phyloP scores from a whole-genome alignment of 2,113 vertebrate species.

The Genyomyrus donnyi region DNA sequence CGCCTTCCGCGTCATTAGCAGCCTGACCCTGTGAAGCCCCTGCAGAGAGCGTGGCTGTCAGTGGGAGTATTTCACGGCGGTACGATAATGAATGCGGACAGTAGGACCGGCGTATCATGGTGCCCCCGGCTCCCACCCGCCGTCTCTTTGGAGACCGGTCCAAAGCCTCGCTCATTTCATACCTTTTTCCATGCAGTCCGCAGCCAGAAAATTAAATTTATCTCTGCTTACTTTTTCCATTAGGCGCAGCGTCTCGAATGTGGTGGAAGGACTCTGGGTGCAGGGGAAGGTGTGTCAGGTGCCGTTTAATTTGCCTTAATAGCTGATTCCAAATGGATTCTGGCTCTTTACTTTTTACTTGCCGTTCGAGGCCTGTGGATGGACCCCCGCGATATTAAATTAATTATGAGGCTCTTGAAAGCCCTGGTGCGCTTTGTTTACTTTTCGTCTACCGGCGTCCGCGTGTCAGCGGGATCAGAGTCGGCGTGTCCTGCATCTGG shows the following conservation, averaged over 20 bases:
- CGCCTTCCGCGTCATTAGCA: background rate
- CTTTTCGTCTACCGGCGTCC: background rate
- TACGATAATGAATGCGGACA: background rate
- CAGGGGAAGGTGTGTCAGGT: background rate
- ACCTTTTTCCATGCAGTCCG: background rate
- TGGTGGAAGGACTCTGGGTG: background rate
- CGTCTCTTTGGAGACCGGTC: conserved; percentile 21
- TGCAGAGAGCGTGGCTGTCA: background rate
- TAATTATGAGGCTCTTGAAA: background rate
- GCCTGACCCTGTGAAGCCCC: background rate
- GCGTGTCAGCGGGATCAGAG: background rate
- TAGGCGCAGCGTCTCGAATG: background rate
- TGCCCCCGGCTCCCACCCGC: background rate
- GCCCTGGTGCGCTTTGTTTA: background rate
- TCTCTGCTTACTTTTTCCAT: conserved; percentile 3
- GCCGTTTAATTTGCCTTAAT: background rate
- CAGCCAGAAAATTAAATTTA: background rate
- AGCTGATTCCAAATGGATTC: background rate
- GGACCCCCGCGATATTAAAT: background rate
- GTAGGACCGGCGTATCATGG: background rate
- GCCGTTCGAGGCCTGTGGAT: background rate
- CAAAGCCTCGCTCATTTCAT: background rate
- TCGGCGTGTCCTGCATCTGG: background rate
- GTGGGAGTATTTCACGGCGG: background rate
- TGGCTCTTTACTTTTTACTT: background rate